Conservation (phyloP, 2,888 invertebrate species). For the Tipula helvola region DNA sequence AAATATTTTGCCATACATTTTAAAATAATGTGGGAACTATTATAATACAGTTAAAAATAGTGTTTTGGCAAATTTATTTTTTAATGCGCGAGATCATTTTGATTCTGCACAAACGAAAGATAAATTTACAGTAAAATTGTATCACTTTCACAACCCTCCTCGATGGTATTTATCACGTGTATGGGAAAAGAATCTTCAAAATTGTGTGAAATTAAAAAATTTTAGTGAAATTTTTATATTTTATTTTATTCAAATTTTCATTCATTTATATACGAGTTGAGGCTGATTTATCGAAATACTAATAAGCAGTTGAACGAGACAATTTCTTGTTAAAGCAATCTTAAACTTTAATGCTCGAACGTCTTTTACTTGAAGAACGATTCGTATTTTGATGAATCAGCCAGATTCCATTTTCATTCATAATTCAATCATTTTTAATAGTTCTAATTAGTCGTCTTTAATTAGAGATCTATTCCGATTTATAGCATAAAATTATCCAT, state of each 20-base stretch:
- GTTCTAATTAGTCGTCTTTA: neutral
- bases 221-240: neutral
- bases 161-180: neutral
- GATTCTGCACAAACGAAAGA: neutral
- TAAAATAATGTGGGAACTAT: neutral
- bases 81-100: neutral
- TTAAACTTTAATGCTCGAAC: too few relatives aligned
- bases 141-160: neutral
- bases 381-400: neutral
- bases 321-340: too few relatives aligned
- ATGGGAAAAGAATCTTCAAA: neutral
- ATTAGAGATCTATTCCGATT: neutral
- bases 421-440: neutral
- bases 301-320: neutral
- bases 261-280: neutral
- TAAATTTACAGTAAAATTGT: neutral
- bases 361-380: too few relatives aligned
- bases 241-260: neutral
- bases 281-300: neutral
- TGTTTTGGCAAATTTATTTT: neutral
- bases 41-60: neutral
- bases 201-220: neutral
- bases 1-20: neutral
- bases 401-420: neutral
- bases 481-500: neutral